A percentile compares a stretch with the other conserved stretches of the same genome.
Conservation (phyloP, 2,797 vertebrate genomes). For the Dipus sagitta region DNA sequence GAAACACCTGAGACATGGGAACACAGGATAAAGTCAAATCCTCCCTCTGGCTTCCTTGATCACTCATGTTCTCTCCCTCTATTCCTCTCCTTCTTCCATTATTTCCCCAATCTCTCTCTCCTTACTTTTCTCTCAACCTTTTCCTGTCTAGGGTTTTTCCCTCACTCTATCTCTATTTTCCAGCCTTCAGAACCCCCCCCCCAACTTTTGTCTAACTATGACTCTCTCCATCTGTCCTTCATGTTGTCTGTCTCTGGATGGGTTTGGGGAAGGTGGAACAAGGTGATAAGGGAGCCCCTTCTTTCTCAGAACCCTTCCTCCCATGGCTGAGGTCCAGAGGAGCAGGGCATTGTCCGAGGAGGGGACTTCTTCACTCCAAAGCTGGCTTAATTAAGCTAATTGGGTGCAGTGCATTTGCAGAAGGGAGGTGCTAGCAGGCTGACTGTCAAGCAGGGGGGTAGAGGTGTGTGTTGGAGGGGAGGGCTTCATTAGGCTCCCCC, state of each 20-base stretch:
- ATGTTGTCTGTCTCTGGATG: background rate
- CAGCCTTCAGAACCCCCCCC: background rate
- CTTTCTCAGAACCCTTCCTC: background rate
- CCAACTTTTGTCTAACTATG: constrained; percentile 6
- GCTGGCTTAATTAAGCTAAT: constrained; percentile 83
- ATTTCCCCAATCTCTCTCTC: background rate
- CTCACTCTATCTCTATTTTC: constrained; percentile 46
- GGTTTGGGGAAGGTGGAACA: background rate
- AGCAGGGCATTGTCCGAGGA: constrained; percentile 66
- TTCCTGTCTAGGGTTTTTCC: background rate
- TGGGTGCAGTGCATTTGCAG: constrained; percentile 80
- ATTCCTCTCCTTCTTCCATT: background rate
- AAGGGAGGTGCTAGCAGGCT: constrained; percentile 73
- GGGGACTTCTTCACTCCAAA: background rate
- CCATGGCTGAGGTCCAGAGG: background rate
- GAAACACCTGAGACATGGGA: constrained; percentile 83
- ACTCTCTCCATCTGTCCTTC: constrained; percentile 18
- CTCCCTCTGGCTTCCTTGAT: constrained; percentile 76
- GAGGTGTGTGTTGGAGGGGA: background rate
- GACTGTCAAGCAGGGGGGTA: background rate
- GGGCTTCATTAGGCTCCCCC: background rate
- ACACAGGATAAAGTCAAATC: constrained; percentile 78
- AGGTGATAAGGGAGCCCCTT: background rate
- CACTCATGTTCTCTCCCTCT: background rate
- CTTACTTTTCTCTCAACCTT: background rate